phyloP scores from a whole-genome alignment of 2,888 invertebrate species.

The Seladonia tumulorum region DNA sequence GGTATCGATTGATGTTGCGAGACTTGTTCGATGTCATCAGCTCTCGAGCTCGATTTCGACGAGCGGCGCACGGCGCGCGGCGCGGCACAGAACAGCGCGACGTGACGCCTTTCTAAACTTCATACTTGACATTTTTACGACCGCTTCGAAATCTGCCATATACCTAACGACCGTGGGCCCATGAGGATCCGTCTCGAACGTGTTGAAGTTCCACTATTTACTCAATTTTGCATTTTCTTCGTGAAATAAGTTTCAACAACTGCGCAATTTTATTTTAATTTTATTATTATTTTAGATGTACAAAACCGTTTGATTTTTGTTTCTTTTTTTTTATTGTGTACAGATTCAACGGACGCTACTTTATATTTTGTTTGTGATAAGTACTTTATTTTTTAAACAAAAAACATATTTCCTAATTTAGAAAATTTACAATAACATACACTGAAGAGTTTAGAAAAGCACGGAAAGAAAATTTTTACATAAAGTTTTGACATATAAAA shows the following conservation, averaged over 20 bases:
- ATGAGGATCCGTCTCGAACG: background rate
- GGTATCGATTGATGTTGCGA: background rate
- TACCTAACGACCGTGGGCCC: background rate
- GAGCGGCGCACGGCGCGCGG: background rate
- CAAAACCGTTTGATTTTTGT: background rate
- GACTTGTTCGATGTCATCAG: background rate
- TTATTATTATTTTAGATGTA: background rate
- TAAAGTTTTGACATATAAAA: background rate
- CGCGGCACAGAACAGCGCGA: background rate
- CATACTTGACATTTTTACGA: constrained; percentile 8
- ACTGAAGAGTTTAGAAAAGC: background rate
- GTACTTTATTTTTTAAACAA: background rate
- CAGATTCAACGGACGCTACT: background rate
- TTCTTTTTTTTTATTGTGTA: background rate
- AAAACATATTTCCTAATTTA: background rate
- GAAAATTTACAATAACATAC: background rate
- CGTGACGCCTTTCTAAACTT: constrained; percentile 7
- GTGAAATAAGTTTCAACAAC: background rate
- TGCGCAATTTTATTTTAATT: background rate
- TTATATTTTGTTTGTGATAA: background rate
- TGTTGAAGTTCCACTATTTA: background rate
- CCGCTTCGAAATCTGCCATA: background rate
- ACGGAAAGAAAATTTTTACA: background rate
- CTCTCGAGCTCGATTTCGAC: background rate
- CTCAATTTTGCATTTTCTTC: background rate